Percentiles rank a stretch among this genome's conserved stretches.
These are phyloP conservation scores for Cuculus canorus DNA, from an alignment of 2,797 vertebrate species.

Conservation along the genomic window DNA sequence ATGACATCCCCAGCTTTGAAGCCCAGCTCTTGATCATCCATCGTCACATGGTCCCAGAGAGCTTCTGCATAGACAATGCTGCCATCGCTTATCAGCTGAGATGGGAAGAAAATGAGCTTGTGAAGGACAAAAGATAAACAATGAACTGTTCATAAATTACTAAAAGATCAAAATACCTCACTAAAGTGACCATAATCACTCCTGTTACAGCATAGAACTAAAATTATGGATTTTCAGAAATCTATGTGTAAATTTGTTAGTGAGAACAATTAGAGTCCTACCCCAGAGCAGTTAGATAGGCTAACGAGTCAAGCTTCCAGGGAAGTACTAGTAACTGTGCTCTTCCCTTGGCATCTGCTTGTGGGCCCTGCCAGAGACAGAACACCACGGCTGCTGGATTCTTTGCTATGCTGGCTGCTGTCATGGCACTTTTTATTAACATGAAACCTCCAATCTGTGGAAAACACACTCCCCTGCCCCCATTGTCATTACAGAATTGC, in stretches of 20 bases:
- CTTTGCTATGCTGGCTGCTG: not conserved
- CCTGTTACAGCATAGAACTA: not conserved
- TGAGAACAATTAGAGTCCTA: not conserved
- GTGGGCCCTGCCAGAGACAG: not conserved
- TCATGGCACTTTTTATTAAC: not conserved
- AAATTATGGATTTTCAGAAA: not conserved
- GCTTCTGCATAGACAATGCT: conserved; percentile 92
- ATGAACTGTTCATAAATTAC: not conserved
- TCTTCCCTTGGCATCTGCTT: not conserved
- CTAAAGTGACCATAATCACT: not conserved
- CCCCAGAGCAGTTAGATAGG: not conserved
- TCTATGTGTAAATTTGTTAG: not conserved
- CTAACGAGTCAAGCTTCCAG: not conserved
- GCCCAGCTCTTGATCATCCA: conserved; percentile 97
- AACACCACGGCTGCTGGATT: not conserved
- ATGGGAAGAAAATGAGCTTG: not conserved
- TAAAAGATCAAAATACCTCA: not conserved
- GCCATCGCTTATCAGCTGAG: conserved; percentile 90
- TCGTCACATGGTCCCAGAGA: conserved; percentile 98
- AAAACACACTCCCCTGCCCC: not conserved
- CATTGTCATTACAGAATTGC: not conserved
- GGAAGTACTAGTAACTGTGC: not conserved
- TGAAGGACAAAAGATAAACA: not conserved
- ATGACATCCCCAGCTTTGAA: conserved; percentile 98
- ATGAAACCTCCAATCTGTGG: not conserved